phyloP scores from a whole-genome alignment of 2,797 vertebrate species.

The Esox masquinongy region DNA sequence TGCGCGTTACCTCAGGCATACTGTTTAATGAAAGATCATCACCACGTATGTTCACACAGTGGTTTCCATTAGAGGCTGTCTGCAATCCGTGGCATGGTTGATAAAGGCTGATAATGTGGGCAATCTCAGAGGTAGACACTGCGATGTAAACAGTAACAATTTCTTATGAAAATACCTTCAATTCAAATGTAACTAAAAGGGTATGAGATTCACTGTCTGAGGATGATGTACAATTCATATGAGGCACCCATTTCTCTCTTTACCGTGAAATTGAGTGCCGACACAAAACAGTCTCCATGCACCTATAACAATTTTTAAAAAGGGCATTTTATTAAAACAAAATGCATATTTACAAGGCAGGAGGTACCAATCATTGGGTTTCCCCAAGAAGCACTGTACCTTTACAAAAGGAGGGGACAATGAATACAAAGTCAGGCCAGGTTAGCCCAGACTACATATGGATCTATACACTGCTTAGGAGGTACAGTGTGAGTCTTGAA shows the following conservation, averaged over 20 bases:
- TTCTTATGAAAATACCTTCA: not conserved
- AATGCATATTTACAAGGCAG: conserved; percentile 78
- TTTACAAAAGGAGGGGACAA: conserved; percentile 62
- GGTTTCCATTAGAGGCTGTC: no score
- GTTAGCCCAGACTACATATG: conserved; percentile 20
- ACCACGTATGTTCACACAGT: no score
- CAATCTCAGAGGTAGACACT: not conserved
- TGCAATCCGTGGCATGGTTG: not conserved
- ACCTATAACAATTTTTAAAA: conserved; percentile 56
- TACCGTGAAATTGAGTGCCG: conserved; percentile 52
- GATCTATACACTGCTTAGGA: conserved; percentile 33
- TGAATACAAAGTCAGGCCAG: conserved; percentile 48
- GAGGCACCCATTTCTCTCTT: conserved; percentile 25
- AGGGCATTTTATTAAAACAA: conserved; percentile 81
- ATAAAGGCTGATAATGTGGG: not conserved
- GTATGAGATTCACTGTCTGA: not conserved
- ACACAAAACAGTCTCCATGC: conserved; percentile 28
- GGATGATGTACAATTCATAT: not conserved
- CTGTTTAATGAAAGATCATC: no score
- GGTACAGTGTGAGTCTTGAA: conserved; percentile 30
- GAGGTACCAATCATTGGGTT: conserved; percentile 57
- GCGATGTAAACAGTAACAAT: not conserved
- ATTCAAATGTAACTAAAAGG: not conserved
- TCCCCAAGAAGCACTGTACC: conserved; percentile 46
- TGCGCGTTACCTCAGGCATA: no score